A percentile compares a stretch with the other conserved stretches of the same genome.
phyloP scores from a whole-genome alignment of 2,113 vertebrate species.

The Puntigrus tetrazona region DNA sequence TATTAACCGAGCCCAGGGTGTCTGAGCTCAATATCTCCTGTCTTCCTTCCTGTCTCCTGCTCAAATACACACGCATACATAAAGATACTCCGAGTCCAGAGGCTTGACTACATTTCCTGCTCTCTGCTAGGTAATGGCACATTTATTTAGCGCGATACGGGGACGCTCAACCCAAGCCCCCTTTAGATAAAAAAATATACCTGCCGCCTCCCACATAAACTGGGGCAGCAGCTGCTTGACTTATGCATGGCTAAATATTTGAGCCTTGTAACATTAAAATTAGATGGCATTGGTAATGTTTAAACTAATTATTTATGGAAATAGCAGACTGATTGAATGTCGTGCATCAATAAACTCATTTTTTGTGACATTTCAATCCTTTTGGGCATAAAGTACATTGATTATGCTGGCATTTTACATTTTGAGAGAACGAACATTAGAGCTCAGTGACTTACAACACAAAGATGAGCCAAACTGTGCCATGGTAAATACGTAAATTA shows the following conservation, averaged over 20 bases:
- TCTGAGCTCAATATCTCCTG: slow-evolving; percentile 31
- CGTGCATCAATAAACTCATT: background rate
- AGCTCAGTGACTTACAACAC: background rate
- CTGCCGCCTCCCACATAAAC: slow-evolving; percentile 1
- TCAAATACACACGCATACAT: slow-evolving; percentile 13
- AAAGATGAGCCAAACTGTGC: background rate
- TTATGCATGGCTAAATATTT: background rate
- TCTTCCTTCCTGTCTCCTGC: slow-evolving; percentile 24
- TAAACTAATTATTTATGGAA: background rate
- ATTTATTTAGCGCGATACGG: slow-evolving; percentile 56
- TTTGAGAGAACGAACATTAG: background rate
- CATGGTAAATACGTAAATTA: background rate
- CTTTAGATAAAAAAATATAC: slow-evolving; percentile 45
- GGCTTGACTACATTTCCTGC: slow-evolving; percentile 65
- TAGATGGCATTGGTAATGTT: background rate
- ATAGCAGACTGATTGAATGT: background rate
- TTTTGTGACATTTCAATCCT: background rate
- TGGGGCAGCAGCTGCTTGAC: slow-evolving; percentile 5
- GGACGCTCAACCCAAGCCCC: slow-evolving; percentile 47
- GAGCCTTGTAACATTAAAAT: background rate
- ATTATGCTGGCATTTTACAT: background rate
- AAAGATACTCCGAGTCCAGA: slow-evolving; percentile 40
- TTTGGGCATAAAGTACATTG: background rate
- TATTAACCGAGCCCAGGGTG: slow-evolving; percentile 38
- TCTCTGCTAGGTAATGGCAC: slow-evolving; percentile 61